phyloP scores from a whole-genome alignment of 2,888 invertebrate species.

The Volucella bombylans region DNA sequence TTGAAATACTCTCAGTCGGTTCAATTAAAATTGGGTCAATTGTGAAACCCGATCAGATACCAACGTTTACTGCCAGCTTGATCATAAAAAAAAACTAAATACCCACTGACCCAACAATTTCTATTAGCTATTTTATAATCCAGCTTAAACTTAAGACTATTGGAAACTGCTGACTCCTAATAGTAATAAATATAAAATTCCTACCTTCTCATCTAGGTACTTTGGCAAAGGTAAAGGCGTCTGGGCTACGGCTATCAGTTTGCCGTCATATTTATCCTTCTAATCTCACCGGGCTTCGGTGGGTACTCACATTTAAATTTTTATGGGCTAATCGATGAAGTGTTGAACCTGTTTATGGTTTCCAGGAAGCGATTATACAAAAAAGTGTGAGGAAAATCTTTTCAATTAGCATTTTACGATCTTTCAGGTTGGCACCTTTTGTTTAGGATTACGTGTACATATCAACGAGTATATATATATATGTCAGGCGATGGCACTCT shows the following conservation, averaged over 20 bases:
- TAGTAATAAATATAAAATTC: constrained; percentile 8
- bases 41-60: neutral
- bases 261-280: constrained; percentile 5
- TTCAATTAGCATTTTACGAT: constrained; percentile 32
- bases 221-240: neutral
- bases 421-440: constrained; percentile 15
- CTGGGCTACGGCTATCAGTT: neutral
- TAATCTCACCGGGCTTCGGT: constrained; percentile 9
- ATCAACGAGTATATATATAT: neutral
- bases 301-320: neutral
- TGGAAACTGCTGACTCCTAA: constrained; percentile 13
- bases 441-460: neutral
- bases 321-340: constrained; percentile 14
- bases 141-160: neutral
- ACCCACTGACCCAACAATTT: constrained; percentile 18
- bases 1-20: neutral
- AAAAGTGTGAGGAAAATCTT: constrained; percentile 29
- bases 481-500: no score
- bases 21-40: neutral
- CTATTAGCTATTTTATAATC: no score
- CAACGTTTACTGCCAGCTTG: neutral
- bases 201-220: neutral
- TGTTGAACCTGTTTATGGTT: constrained; percentile 16
- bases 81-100: neutral
- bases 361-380: constrained; percentile 14